A percentile compares a stretch with the other conserved stretches of the same genome.
Conservation (phyloP, 2,888 invertebrate genomes). For the Diaperis boleti region DNA sequence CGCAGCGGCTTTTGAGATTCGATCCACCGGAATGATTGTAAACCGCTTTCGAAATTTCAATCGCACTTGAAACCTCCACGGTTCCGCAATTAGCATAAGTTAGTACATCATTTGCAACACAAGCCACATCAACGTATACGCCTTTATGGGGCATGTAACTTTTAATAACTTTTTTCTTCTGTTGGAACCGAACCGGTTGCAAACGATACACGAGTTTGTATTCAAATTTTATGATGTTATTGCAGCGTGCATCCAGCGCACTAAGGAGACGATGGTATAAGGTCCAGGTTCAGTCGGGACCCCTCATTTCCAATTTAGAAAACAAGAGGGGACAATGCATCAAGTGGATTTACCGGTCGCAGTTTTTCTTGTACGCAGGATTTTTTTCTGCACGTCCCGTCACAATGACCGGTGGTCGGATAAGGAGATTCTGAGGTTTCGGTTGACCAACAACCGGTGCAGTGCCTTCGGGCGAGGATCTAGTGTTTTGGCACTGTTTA, state of each 20-base stretch:
- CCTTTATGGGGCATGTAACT: conserved; percentile 26
- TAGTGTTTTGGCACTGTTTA: no score
- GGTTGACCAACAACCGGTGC: conserved; percentile 18
- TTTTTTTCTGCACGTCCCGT: conserved; percentile 11
- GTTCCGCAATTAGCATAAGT: no score
- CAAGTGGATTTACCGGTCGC: conserved; percentile 38
- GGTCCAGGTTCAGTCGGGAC: conserved; percentile 17
- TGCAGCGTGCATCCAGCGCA: conserved; percentile 20
- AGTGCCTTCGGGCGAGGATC: neutral
- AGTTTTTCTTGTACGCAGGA: neutral
- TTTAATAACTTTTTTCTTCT: conserved; percentile 30
- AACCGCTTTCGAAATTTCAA: no score
- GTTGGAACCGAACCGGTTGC: conserved; percentile 37
- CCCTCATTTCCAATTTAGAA: conserved; percentile 23
- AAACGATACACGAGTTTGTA: conserved; percentile 35
- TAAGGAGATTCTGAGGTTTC: conserved; percentile 20
- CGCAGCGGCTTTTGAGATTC: no score
- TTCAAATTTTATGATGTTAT: conserved; percentile 39
- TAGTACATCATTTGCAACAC: no score
- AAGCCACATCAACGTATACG: conserved; percentile 7
- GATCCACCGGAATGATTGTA: no score
- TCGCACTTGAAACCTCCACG: no score
- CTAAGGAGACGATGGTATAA: conserved; percentile 21
- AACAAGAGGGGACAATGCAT: conserved; percentile 20
- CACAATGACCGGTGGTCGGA: conserved; percentile 12